These are phyloP conservation scores for Drosophila yakuba DNA, from an alignment of 1,140 invertebrate species.

Conservation along the genomic window DNA sequence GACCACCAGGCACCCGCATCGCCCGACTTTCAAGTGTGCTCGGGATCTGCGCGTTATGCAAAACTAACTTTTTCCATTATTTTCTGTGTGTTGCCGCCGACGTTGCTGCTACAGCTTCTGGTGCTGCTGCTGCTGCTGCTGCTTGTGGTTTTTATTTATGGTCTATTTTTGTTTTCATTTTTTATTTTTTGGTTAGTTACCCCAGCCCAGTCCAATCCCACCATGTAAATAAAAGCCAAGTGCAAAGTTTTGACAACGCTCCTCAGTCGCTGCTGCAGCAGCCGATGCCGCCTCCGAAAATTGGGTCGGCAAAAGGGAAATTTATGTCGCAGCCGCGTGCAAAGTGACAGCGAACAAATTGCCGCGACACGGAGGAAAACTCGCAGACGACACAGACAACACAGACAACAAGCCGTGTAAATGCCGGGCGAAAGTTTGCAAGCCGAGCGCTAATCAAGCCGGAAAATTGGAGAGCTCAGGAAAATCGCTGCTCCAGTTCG, in stretches of 20 bases:
- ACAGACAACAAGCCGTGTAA: slow-evolving; percentile 52
- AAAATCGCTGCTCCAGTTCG: slow-evolving; percentile 4
- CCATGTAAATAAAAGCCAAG: slow-evolving; percentile 80
- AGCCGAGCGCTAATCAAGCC: slow-evolving; percentile 51
- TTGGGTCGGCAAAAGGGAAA: slow-evolving; percentile 79
- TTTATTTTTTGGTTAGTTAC: slow-evolving; percentile 74
- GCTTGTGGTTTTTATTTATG: slow-evolving; percentile 80
- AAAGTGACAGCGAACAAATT: slow-evolving; percentile 82
- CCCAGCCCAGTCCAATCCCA: slow-evolving; percentile 2
- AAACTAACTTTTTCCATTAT: slow-evolving; percentile 83
- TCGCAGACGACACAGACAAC: slow-evolving; percentile 3
- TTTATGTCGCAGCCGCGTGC: slow-evolving; percentile 81
- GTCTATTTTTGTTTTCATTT: slow-evolving; percentile 78
- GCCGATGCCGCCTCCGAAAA: slow-evolving; percentile 58
- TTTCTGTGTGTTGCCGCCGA: slow-evolving; percentile 61
- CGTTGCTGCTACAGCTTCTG: slow-evolving; percentile 17
- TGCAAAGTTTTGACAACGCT: slow-evolving; percentile 80
- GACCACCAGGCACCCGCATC: slow-evolving; percentile 18
- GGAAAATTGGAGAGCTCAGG: slow-evolving; percentile 1
- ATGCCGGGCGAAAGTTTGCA: slow-evolving; percentile 22
- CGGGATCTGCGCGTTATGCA: slow-evolving; percentile 73
- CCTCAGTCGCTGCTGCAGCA: slow-evolving; percentile 58
- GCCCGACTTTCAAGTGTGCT: slow-evolving; percentile 68
- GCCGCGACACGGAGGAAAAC: slow-evolving; percentile 53
- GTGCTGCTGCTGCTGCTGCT: slow-evolving; percentile 26